Conservation (phyloP, 2,113 vertebrate genomes). For the Leptobrachium leishanense region DNA sequence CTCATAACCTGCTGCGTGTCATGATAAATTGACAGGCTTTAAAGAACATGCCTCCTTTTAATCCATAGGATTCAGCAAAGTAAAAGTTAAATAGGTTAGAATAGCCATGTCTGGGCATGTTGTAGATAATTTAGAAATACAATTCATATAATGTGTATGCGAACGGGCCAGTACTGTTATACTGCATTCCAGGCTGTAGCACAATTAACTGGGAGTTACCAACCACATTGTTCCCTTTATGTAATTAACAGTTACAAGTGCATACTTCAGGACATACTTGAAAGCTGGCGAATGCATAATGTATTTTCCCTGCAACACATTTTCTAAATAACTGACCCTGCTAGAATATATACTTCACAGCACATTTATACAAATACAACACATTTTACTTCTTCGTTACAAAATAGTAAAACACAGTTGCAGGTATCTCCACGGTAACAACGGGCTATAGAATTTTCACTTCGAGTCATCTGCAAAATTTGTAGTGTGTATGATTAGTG, state of each 20-base stretch:
- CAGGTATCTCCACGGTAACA: too few relatives aligned
- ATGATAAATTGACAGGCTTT: conserved; percentile 16
- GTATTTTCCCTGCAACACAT: too few relatives aligned
- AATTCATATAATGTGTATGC: neutral
- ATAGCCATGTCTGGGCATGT: conserved; percentile 29
- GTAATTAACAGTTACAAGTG: neutral
- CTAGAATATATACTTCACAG: too few relatives aligned
- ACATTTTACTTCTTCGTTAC: too few relatives aligned
- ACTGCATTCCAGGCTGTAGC: conserved; percentile 16
- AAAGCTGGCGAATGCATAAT: too few relatives aligned
- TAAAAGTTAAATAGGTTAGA: neutral
- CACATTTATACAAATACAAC: too few relatives aligned
- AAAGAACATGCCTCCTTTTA: conserved; percentile 15
- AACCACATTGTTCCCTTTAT: neutral
- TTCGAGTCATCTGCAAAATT: too few relatives aligned
- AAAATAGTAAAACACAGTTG: too few relatives aligned
- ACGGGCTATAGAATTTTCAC: too few relatives aligned
- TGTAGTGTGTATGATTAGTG: too few relatives aligned
- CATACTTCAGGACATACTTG: neutral
- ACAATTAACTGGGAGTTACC: conserved; percentile 5
- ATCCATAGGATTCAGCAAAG: conserved; percentile 17
- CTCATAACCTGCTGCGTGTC: conserved; percentile 10
- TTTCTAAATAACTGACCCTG: too few relatives aligned
- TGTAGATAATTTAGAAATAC: neutral
- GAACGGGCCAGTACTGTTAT: neutral